A percentile compares a stretch with the other conserved stretches of the same genome.
These are phyloP conservation scores for Drosophila parthenogenetica DNA, from an alignment of 2,888 invertebrate species.

Conservation along the genomic window DNA sequence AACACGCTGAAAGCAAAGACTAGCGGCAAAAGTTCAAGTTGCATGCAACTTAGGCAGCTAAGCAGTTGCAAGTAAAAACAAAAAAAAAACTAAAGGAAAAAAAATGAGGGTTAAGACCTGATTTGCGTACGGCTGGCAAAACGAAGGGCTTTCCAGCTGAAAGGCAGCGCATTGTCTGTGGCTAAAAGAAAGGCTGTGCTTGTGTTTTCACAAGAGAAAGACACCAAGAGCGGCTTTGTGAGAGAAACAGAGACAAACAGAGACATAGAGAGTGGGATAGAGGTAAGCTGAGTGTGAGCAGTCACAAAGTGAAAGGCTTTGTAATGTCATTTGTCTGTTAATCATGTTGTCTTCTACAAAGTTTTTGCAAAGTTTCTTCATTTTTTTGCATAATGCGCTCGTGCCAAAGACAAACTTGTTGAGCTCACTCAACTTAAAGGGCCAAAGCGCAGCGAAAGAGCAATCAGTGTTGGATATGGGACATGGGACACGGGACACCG, in stretches of 20 bases:
- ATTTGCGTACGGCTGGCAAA: conserved; percentile 57
- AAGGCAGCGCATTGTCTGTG: conserved; percentile 64
- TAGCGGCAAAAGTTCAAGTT: conserved; percentile 61
- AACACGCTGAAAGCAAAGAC: conserved; percentile 40
- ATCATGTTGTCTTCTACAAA: conserved; percentile 73
- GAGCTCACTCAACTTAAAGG: conserved; percentile 44
- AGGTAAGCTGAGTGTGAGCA: conserved; percentile 22
- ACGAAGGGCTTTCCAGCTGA: conserved; percentile 52
- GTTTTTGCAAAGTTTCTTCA: conserved; percentile 58
- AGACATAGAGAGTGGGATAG: not conserved
- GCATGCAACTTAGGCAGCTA: conserved; percentile 49
- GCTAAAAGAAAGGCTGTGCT: conserved; percentile 47
- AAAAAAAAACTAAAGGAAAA: conserved; percentile 3
- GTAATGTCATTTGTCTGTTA: conserved; percentile 76
- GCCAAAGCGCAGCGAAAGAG: conserved; percentile 2
- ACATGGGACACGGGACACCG: not conserved
- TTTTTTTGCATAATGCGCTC: conserved; percentile 67
- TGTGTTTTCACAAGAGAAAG: conserved; percentile 12
- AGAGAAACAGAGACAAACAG: not conserved
- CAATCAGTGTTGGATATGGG: not conserved
- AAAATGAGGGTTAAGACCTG: conserved; percentile 71
- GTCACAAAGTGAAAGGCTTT: conserved; percentile 71
- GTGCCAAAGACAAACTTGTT: conserved; percentile 66
- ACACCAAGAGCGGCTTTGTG: not conserved
- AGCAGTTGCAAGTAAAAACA: conserved; percentile 47